These are phyloP conservation scores for Hystrix cristata DNA, from an alignment of 2,113 vertebrate species.

Conservation along the genomic window DNA sequence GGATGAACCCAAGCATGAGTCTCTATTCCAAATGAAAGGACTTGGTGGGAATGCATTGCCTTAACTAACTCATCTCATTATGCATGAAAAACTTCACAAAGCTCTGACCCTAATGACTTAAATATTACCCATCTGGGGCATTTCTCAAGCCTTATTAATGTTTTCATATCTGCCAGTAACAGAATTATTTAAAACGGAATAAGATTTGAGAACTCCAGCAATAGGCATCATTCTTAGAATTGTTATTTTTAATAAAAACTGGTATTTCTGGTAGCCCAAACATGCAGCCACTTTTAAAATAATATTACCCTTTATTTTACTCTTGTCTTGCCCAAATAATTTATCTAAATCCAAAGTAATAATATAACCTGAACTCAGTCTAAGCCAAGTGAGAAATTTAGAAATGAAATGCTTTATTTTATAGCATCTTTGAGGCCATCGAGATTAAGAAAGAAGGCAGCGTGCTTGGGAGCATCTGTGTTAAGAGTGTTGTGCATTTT, in stretches of 20 bases:
- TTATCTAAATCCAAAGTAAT: not conserved
- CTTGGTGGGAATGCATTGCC: conserved; percentile 58
- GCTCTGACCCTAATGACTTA: conserved; percentile 63
- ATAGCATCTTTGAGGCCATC: not conserved
- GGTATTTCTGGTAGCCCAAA: not conserved
- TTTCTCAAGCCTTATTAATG: conserved; percentile 69
- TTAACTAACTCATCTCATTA: conserved; percentile 69
- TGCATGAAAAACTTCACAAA: conserved; percentile 56
- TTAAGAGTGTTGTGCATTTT: not conserved
- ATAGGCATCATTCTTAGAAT: not conserved
- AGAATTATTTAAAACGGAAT: conserved; percentile 64
- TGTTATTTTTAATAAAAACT: conserved; percentile 60
- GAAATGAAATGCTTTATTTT: conserved; percentile 36
- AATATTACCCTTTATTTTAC: conserved; percentile 44
- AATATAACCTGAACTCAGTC: not conserved
- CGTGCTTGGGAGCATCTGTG: not conserved
- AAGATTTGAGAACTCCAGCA: conserved; percentile 38
- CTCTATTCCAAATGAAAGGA: conserved; percentile 60
- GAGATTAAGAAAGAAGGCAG: not conserved
- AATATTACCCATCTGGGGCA: conserved; percentile 66
- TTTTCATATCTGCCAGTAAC: conserved; percentile 53
- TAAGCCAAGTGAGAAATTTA: conserved; percentile 40
- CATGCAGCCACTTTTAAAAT: conserved; percentile 28
- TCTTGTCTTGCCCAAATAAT: not conserved
- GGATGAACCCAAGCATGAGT: not conserved